Base-by-base conservation (phyloP, 2,888 invertebrate species). In the Agrochola litura region DNA sequence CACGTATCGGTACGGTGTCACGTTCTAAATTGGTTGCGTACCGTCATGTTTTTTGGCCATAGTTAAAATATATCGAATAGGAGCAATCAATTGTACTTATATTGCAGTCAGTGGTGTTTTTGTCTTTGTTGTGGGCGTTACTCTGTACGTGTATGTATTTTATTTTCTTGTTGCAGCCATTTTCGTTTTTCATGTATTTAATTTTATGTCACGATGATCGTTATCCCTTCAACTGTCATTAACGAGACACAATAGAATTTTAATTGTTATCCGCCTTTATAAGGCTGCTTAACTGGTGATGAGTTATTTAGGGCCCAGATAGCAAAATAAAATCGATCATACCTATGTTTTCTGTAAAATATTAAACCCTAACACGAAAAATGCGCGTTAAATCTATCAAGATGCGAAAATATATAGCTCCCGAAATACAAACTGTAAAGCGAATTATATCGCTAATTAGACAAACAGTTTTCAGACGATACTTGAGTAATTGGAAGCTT, bases 1-100 rank as follows among this genome's bases (percentile, higher is more conserved):
- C 93, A 89, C 91, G 91, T 90, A 90, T 90, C 91, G 90, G 87
- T 91, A 90, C 91, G 89, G 90, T 93, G 93, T 93, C 93, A 94
- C 94, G 91, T 92, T 92, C 94, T 92, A 94, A 95, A 95, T 95
- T 95, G 94, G 92, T 91, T 92, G 91, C 89, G 92, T 91, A 91
- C 90, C 86, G 87, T 88, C 85, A 90, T 87, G 89, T 89, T 90
- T 92, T 92, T 92, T 92, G 88, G 90, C 88, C 80, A 82, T 88
- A 89, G 89, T 90, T 90, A 90, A 86, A 89, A 90, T 83, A 86
- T 86, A 86, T 88, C 82, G 86, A 90, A 90, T 89, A 85, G 85
- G 88, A 85, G 86, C 90, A 87, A 90, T 91, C 88, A 90, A 90
- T 92, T 89, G 89, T 89, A 84, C 82, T 88, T 89, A 86, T 87